Evolutionary conservation across 1,140 invertebrate genomes (phyloP).

Genomic region (Meloidogyne exigua): DNA sequence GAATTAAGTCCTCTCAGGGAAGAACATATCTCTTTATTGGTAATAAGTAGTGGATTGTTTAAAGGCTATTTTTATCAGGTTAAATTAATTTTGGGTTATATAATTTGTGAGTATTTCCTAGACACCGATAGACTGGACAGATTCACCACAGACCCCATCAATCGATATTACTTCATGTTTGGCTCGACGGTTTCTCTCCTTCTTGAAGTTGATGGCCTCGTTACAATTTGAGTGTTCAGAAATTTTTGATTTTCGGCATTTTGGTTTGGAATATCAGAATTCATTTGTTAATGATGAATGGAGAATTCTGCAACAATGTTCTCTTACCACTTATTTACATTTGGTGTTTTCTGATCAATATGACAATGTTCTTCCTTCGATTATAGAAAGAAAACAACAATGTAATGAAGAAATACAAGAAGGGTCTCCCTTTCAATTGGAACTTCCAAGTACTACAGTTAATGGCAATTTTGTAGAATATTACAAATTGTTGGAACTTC

Average conservation of each 20-base stretch:
- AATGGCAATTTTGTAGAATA: constrained; percentile 20
- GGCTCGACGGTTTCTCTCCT: constrained; percentile 24
- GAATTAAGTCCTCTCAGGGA: constrained; percentile 22
- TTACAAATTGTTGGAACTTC: background rate
- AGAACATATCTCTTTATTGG: constrained; percentile 27
- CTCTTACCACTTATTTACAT: constrained; percentile 26
- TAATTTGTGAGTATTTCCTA: background rate
- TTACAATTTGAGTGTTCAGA: constrained; percentile 18
- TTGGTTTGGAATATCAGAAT: constrained; percentile 20
- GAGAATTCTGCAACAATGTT: constrained; percentile 13
- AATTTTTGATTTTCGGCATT: constrained; percentile 17
- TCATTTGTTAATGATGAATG: constrained; percentile 16
- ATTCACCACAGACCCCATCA: background rate
- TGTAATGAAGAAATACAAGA: background rate
- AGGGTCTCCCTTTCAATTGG: background rate
- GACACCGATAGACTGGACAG: constrained; percentile 4
- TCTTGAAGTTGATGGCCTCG: constrained; percentile 32
- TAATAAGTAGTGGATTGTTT: constrained; percentile 14
- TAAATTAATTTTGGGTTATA: background rate
- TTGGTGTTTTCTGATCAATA: constrained; percentile 25
- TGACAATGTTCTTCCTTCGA: constrained; percentile 9
- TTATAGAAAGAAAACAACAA: background rate
- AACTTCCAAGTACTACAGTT: background rate
- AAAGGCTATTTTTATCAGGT: constrained; percentile 4
- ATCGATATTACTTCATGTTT: background rate